Conservation (phyloP, 2,113 vertebrate species). For the Protobothrops mucrosquamatus region DNA sequence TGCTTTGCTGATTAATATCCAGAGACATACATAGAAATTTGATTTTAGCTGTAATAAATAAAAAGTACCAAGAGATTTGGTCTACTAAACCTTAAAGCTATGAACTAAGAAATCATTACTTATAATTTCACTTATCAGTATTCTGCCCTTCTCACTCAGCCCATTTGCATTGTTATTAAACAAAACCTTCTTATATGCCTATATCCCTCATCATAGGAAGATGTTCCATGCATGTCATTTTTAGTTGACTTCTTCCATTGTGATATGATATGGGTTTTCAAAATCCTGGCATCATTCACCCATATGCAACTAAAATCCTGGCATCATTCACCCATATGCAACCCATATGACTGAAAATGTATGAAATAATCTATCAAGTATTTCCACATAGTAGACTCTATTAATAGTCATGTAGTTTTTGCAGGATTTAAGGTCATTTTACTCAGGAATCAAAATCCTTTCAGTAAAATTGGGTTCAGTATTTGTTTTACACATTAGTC, state of each 20-base stretch:
- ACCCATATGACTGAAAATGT: not conserved
- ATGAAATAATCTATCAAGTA: not conserved
- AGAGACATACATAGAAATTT: not conserved
- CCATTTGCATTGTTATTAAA: not conserved
- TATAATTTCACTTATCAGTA: not conserved
- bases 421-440: not conserved
- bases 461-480: not conserved
- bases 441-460: not conserved
- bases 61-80: not conserved
- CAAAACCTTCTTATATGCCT: not conserved
- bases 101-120: not conserved
- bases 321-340: not conserved
- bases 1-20: not conserved
- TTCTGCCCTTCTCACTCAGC: not conserved
- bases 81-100: not conserved
- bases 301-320: not conserved
- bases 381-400: not conserved
- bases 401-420: not conserved
- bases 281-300: not conserved
- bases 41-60: not conserved
- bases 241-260: not conserved
- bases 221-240: not conserved
- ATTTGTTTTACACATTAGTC: not conserved
- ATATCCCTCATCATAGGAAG: not conserved
- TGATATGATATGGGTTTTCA: not conserved